Conservation (phyloP, 2,888 invertebrate species). For the Drosophila helvetica region DNA sequence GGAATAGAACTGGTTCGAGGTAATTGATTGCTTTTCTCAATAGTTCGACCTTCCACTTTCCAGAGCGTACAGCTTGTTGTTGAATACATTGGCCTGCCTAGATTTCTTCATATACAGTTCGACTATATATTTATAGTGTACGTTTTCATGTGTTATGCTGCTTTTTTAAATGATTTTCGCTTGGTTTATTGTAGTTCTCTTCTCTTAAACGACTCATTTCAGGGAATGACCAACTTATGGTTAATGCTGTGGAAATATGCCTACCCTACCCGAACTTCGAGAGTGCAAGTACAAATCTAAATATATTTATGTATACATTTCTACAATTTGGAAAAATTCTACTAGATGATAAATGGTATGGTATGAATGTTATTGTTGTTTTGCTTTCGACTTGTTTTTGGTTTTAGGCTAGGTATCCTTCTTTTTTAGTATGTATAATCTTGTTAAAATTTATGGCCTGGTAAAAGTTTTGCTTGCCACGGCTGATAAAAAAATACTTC, state of each 20-base stretch:
- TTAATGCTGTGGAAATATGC: constrained; percentile 26
- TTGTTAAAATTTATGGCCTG: constrained; percentile 71
- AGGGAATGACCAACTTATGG: constrained; percentile 35
- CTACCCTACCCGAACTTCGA: constrained; percentile 35
- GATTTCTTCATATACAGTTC: constrained; percentile 40
- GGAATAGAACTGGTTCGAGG: background rate
- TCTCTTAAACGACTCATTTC: constrained; percentile 5
- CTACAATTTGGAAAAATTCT: constrained; percentile 71
- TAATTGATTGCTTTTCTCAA: background rate
- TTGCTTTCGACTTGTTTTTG: constrained; percentile 24
- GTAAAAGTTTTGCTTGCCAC: constrained; percentile 71
- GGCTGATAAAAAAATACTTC: constrained; percentile 76
- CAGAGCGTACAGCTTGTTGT: constrained; percentile 7
- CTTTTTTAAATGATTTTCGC: constrained; percentile 22
- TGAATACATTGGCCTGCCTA: constrained; percentile 24
- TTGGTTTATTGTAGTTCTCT: constrained; percentile 8
- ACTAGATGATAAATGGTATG: constrained; percentile 67
- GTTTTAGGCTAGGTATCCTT: constrained; percentile 26
- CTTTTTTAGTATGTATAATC: constrained; percentile 60
- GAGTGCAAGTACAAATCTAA: constrained; percentile 69
- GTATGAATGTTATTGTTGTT: constrained; percentile 31
- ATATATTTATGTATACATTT: constrained; percentile 68
- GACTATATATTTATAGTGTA: constrained; percentile 29
- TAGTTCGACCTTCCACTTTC: constrained; percentile 23
- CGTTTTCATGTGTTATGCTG: constrained; percentile 10